A percentile compares a stretch with the other conserved stretches of the same genome.
phyloP scores from a whole-genome alignment of 37 sponge, comb jelly and placozoan genomes.

The Aplysina aerophoba region DNA sequence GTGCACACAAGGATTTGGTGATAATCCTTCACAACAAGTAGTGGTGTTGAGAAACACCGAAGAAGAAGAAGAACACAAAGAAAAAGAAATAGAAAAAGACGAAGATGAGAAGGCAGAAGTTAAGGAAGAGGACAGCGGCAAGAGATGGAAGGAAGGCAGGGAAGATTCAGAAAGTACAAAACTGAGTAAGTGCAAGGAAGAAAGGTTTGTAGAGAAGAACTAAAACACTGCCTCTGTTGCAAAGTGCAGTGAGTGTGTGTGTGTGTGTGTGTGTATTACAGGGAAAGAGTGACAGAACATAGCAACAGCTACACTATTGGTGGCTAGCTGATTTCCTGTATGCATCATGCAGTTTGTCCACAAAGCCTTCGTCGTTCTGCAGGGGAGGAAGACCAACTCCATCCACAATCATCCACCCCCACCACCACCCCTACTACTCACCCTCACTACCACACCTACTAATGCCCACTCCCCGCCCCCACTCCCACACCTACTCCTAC shows the following conservation, averaged over 20 bases:
- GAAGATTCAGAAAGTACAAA: slow-evolving; percentile 8
- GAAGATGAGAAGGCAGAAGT: not conserved
- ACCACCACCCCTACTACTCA: too few species aligned
- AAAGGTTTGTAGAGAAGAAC: too few species aligned
- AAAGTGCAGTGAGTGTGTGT: too few species aligned
- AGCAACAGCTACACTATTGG: not conserved
- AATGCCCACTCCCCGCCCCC: not conserved
- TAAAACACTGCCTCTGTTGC: too few species aligned
- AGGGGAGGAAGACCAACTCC: not conserved
- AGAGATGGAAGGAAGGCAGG: not conserved
- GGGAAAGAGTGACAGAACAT: not conserved
- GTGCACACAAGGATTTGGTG: not conserved
- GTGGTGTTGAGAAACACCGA: slow-evolving; percentile 27
- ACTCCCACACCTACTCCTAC: too few species aligned
- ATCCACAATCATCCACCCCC: too few species aligned
- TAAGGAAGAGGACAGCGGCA: not conserved
- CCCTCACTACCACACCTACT: not conserved
- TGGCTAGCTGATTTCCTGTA: slow-evolving; percentile 20
- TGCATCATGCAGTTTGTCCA: slow-evolving; percentile 58
- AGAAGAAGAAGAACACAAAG: not conserved
- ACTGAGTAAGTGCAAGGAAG: not conserved
- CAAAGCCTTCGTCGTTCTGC: slow-evolving; percentile 65
- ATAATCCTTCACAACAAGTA: not conserved
- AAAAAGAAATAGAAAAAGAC: not conserved
- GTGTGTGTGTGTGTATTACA: too few species aligned